Evolutionary conservation across 2,797 vertebrate species (phyloP).

Genomic region (Diglossa cyanea): DNA sequence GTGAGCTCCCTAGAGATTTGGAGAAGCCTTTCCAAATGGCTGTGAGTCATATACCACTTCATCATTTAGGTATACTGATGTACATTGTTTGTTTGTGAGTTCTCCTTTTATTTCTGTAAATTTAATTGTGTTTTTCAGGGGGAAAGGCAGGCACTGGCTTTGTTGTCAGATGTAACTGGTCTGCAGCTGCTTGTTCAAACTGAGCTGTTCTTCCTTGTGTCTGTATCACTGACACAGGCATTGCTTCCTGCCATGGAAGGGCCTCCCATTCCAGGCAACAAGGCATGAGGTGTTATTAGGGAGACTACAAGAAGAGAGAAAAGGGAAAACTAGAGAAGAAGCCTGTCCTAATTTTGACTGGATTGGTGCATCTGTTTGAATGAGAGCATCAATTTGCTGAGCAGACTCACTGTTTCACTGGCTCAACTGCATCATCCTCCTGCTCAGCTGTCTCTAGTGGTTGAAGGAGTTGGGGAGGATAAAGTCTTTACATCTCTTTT

Average conservation of each 20-base stretch:
- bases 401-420: background rate
- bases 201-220: background rate
- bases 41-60: constrained; percentile 2
- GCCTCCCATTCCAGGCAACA: background rate
- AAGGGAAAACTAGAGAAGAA: background rate
- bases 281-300: background rate
- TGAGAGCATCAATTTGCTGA: background rate
- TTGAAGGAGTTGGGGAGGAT: background rate
- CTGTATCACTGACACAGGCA: background rate
- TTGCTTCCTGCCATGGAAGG: background rate
- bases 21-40: constrained; percentile 10
- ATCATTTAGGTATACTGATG: constrained; percentile 2
- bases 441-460: background rate
- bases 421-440: background rate
- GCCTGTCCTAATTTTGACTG: background rate
- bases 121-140: background rate
- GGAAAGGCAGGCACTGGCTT: background rate
- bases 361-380: background rate
- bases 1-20: background rate
- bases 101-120: background rate
- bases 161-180: background rate
- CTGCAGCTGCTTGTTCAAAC: constrained; percentile 5
- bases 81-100: background rate
- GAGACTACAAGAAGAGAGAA: background rate
- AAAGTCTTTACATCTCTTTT: background rate